phyloP scores from a whole-genome alignment of 1,140 invertebrate genomes.

The Galendromus occidentalis region DNA sequence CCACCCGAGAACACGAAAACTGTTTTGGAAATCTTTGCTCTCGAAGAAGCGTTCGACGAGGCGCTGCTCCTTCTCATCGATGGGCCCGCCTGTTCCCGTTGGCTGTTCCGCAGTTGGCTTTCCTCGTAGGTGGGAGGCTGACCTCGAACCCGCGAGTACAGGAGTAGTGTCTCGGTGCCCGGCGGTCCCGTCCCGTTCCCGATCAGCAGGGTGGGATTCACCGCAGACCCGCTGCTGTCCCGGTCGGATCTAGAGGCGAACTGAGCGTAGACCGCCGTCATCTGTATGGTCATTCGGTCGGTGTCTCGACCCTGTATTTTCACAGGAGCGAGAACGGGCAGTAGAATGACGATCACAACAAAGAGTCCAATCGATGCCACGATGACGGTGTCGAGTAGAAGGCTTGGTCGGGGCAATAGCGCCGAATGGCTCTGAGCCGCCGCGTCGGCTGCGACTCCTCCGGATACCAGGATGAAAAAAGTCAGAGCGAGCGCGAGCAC shows the following conservation, averaged over 20 bases:
- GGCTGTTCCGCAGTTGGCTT: constrained; percentile 7
- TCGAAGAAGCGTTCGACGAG: not conserved
- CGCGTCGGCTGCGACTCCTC: not conserved
- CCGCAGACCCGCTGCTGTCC: not conserved
- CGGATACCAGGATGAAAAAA: constrained; percentile 4
- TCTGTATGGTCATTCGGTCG: constrained; percentile 2
- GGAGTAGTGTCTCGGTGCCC: not conserved
- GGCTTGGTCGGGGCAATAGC: not conserved
- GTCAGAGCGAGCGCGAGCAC: not conserved
- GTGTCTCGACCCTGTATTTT: not conserved
- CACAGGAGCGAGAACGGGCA: not conserved
- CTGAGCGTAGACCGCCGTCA: constrained; percentile 7
- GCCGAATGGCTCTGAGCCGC: not conserved
- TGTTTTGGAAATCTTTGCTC: not conserved
- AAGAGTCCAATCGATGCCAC: not conserved
- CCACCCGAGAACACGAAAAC: constrained; percentile 7
- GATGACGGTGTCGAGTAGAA: constrained; percentile 1
- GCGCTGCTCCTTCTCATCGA: not conserved
- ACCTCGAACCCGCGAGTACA: constrained; percentile 8
- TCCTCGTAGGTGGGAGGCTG: constrained; percentile 5
- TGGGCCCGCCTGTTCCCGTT: not conserved
- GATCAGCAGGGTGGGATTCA: constrained; percentile 3
- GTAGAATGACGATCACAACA: not conserved
- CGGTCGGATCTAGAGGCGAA: constrained; percentile 1
- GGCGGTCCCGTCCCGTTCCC: constrained; percentile 3